Conservation (phyloP, 2,113 vertebrate genomes). For the Mola mola region DNA sequence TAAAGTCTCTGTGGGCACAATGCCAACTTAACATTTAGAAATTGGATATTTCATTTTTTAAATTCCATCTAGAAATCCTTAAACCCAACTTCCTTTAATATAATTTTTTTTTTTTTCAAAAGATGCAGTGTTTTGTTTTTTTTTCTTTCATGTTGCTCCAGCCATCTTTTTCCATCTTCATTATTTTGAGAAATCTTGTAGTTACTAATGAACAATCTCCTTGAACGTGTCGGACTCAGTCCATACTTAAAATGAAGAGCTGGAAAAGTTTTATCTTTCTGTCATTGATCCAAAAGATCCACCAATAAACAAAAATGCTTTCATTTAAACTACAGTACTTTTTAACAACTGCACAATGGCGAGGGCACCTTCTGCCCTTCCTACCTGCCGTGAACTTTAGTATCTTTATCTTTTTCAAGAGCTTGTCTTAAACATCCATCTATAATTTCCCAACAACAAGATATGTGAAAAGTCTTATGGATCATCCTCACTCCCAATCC, state of each 20-base stretch:
- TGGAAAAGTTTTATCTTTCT: constrained; percentile 4
- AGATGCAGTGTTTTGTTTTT: constrained; percentile 8
- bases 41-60: constrained; percentile 24
- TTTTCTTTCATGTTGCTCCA: constrained; percentile 12
- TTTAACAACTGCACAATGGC: too few relatives aligned
- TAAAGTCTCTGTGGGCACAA: constrained; percentile 67
- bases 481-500: constrained; percentile 22
- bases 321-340: too few relatives aligned
- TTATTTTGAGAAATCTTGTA: neutral
- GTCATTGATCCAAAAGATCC: too few relatives aligned
- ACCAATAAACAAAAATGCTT: too few relatives aligned
- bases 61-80: constrained; percentile 30
- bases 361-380: too few relatives aligned
- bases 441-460: constrained; percentile 24
- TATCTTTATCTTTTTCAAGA: too few relatives aligned
- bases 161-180: neutral
- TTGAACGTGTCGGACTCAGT: constrained; percentile 10
- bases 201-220: constrained; percentile 14
- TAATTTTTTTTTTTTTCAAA: constrained; percentile 17
- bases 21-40: constrained; percentile 67
- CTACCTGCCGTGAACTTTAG: too few relatives aligned
- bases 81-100: constrained; percentile 28
- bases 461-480: constrained; percentile 13
- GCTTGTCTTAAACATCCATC: constrained; percentile 21
- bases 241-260: constrained; percentile 14